A percentile compares a stretch with the other conserved stretches of the same genome.
phyloP scores from a whole-genome alignment of 1,140 invertebrate species.

The Octopus sinensis region DNA sequence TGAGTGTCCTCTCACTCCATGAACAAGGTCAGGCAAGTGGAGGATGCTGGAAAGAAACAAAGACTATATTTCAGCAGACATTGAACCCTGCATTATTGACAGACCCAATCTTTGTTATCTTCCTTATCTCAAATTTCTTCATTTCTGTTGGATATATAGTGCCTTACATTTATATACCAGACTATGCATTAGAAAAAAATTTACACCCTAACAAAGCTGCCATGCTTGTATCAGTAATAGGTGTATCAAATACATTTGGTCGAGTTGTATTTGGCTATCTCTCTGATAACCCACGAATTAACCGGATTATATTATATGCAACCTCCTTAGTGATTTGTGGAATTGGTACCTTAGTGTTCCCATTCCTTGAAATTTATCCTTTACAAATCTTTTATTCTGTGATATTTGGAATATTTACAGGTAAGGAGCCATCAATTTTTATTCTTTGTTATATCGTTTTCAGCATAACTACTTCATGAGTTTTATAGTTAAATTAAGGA shows the following conservation, averaged over 20 bases:
- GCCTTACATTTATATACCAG: constrained; percentile 76
- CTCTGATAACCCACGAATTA: constrained; percentile 60
- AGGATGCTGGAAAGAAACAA: constrained; percentile 22
- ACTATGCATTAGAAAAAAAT: constrained; percentile 50
- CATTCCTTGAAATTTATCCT: constrained; percentile 69
- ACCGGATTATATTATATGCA: constrained; percentile 78
- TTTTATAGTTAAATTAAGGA: too few relatives aligned
- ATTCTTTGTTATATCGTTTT: background rate
- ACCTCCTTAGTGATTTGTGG: constrained; percentile 80
- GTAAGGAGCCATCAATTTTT: constrained; percentile 40
- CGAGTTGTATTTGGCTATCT: constrained; percentile 51
- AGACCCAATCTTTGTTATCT: constrained; percentile 85
- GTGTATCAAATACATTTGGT: constrained; percentile 64
- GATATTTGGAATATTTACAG: constrained; percentile 80
- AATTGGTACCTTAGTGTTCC: constrained; percentile 70
- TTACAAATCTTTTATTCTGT: constrained; percentile 74
- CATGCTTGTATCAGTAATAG: constrained; percentile 88
- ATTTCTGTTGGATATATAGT: constrained; percentile 96
- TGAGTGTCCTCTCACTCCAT: constrained; percentile 38
- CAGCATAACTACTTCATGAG: too few relatives aligned
- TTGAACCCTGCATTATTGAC: constrained; percentile 79
- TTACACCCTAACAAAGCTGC: constrained; percentile 74
- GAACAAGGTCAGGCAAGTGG: constrained; percentile 9
- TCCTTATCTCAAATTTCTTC: constrained; percentile 88
- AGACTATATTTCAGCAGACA: constrained; percentile 68